Percentiles rank a stretch among this genome's conserved stretches.
These are phyloP conservation scores for Hypotaenidia okinawae DNA, from an alignment of 2,797 vertebrate genomes.

Conservation along the genomic window DNA sequence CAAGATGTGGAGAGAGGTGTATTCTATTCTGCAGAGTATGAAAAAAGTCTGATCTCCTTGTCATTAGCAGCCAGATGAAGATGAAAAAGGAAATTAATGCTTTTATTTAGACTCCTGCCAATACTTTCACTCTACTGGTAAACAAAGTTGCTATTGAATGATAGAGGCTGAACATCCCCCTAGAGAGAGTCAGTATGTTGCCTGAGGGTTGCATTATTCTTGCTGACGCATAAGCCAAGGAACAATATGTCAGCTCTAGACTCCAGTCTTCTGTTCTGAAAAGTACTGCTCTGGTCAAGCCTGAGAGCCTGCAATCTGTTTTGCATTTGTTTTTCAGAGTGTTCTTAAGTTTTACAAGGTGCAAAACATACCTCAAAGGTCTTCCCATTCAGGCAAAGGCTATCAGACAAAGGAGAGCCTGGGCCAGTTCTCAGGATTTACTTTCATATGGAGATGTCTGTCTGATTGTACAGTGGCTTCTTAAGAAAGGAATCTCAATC, in stretches of 20 bases:
- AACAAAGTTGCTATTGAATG: constrained; percentile 30
- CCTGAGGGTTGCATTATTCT: constrained; percentile 26
- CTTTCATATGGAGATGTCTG: background rate
- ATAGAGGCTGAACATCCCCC: background rate
- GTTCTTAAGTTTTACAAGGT: background rate
- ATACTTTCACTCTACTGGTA: background rate
- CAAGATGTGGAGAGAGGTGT: background rate
- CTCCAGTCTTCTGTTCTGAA: constrained; percentile 15
- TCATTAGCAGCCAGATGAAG: constrained; percentile 6
- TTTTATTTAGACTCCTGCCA: constrained; percentile 39
- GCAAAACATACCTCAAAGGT: constrained; percentile 3
- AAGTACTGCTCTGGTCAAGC: constrained; percentile 35
- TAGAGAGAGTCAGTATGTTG: background rate
- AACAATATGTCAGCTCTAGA: constrained; percentile 28
- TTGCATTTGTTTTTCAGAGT: constrained; percentile 18
- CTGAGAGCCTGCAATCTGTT: constrained; percentile 18
- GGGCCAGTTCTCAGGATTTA: background rate
- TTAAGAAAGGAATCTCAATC: background rate
- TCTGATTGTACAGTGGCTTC: background rate
- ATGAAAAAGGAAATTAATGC: background rate
- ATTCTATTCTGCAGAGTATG: background rate
- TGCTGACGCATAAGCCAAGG: constrained; percentile 10
- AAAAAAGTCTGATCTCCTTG: background rate
- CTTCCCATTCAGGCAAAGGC: background rate
- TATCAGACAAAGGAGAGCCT: background rate